Conservation (phyloP, 2,797 vertebrate genomes). For the Karalla daura region DNA sequence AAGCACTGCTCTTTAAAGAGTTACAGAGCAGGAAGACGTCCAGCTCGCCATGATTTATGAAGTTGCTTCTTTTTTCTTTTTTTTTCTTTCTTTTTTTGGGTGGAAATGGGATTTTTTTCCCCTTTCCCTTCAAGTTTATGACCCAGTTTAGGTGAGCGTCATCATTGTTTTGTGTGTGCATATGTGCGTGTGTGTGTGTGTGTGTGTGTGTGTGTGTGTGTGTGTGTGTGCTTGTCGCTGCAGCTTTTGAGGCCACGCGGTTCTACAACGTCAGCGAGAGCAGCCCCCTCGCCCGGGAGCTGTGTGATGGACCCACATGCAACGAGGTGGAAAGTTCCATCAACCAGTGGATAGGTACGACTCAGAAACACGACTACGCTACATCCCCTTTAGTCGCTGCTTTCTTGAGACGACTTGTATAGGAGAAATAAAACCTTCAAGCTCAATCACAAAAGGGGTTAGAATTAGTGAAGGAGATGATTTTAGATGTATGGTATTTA, state of each 20-base stretch:
- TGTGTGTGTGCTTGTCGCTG: constrained; percentile 51
- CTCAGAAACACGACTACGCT: no score
- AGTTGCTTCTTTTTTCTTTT: constrained; percentile 26
- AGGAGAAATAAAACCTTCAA: no score
- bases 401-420: no score
- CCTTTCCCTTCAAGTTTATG: constrained; percentile 21
- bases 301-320: constrained; percentile 91
- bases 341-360: constrained; percentile 88
- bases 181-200: constrained; percentile 52
- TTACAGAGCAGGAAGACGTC: constrained; percentile 43
- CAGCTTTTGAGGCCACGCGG: constrained; percentile 94
- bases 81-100: no score
- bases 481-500: no score
- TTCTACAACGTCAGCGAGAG: constrained; percentile 95
- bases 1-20: constrained; percentile 39
- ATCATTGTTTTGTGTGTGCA: constrained; percentile 50
- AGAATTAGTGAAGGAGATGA: no score
- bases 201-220: constrained; percentile 48
- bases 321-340: constrained; percentile 95
- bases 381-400: no score
- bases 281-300: constrained; percentile 90
- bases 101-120: constrained; percentile 25
- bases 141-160: constrained; percentile 36
- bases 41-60: constrained; percentile 47
- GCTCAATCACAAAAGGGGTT: no score